phyloP scores from a whole-genome alignment of 2,113 vertebrate species.

The Pelecanoides urinatrix region DNA sequence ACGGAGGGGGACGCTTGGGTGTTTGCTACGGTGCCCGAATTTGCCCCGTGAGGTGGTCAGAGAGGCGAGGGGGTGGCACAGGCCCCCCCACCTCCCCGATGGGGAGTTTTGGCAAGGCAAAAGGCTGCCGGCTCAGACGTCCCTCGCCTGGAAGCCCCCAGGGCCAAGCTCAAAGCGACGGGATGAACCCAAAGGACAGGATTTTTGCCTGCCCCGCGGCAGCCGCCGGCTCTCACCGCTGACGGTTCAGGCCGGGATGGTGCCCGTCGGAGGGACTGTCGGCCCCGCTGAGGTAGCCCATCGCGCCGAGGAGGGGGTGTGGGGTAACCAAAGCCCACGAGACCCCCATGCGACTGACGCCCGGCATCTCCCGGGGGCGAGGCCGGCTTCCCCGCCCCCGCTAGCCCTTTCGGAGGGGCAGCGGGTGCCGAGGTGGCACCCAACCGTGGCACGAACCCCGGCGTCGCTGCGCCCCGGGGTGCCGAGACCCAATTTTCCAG shows the following conservation, averaged over 20 bases:
- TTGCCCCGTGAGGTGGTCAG: fast-evolving
- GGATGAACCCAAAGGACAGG: neutral
- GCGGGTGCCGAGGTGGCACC: neutral
- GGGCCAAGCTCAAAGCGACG: neutral
- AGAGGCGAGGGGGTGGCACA: neutral
- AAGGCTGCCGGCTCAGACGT: fast-evolving
- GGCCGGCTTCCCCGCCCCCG: fast-evolving
- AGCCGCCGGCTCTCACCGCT: neutral
- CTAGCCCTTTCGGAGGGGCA: neutral
- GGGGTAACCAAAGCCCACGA: neutral
- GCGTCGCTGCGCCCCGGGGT: fast-evolving
- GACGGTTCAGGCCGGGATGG: neutral
- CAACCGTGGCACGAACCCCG: neutral
- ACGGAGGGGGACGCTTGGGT: neutral
- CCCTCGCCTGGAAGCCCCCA: neutral
- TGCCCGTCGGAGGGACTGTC: neutral
- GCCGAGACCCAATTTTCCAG: fast-evolving
- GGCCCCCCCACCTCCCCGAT: neutral
- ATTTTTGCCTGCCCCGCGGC: neutral
- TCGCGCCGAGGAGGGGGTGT: neutral
- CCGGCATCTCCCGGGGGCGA: neutral
- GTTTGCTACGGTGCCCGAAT: neutral
- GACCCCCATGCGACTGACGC: fast-evolving
- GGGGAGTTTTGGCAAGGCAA: neutral
- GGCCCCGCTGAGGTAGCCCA: slow-evolving; percentile 19